phyloP scores from a whole-genome alignment of 1,140 invertebrate species.

The Anastatus disparis region DNA sequence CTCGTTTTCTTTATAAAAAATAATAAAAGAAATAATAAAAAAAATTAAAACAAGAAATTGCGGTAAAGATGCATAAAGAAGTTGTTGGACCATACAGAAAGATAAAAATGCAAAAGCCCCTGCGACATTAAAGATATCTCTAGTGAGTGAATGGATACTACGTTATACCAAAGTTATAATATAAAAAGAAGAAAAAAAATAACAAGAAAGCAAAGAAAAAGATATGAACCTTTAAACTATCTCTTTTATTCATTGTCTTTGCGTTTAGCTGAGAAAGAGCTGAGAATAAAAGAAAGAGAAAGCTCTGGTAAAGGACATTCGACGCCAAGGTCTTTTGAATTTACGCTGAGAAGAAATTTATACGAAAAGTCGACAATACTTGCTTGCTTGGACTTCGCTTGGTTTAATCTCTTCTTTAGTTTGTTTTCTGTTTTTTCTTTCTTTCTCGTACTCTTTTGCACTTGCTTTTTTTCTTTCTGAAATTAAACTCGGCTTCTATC shows the following conservation, averaged over 20 bases:
- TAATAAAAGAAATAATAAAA: not conserved
- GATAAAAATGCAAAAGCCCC: conserved; percentile 5
- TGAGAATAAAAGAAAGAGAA: too few relatives aligned
- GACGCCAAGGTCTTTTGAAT: conserved; percentile 47
- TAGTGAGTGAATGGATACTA: not conserved
- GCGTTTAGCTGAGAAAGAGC: too few relatives aligned
- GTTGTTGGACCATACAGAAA: not conserved
- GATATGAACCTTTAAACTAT: conserved; percentile 23
- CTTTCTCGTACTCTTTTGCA: not conserved
- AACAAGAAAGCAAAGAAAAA: too few relatives aligned
- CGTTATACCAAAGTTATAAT: not conserved
- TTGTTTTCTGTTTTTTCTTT: not conserved
- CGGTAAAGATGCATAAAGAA: not conserved
- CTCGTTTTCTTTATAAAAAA: too few relatives aligned
- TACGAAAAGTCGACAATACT: conserved; percentile 55
- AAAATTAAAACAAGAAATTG: not conserved
- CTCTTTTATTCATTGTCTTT: conserved; percentile 26
- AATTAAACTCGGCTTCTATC: too few relatives aligned
- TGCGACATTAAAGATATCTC: not conserved
- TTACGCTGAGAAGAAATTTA: conserved; percentile 54
- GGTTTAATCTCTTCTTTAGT: not conserved
- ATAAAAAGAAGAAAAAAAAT: not conserved
- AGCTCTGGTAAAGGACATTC: too few relatives aligned
- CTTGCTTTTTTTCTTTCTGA: conserved; percentile 2
- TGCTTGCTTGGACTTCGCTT: conserved; percentile 27